These are phyloP conservation scores for Melanotaenia boesemani DNA, from an alignment of 2,797 vertebrate species.

Conservation along the genomic window DNA sequence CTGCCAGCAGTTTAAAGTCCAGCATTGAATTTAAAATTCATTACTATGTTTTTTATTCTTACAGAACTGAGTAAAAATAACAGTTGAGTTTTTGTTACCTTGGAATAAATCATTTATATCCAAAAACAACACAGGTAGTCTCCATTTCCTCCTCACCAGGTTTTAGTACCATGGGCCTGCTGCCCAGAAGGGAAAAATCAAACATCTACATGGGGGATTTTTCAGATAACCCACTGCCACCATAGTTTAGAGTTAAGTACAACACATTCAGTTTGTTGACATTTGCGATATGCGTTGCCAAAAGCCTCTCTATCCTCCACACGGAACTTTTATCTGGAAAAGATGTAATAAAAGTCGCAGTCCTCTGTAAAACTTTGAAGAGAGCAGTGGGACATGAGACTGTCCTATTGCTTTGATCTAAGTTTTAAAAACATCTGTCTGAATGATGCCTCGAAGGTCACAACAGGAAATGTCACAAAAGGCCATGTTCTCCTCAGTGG, in stretches of 20 bases:
- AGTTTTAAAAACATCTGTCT: not conserved
- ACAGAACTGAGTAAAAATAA: too few relatives aligned
- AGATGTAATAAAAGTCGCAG: not conserved
- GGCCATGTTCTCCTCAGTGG: not conserved
- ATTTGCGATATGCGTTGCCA: not conserved
- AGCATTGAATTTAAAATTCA: too few relatives aligned
- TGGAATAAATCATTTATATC: too few relatives aligned
- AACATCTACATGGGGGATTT: not conserved
- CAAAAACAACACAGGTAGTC: too few relatives aligned
- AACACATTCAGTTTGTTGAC: not conserved
- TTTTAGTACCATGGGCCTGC: too few relatives aligned
- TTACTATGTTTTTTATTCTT: too few relatives aligned
- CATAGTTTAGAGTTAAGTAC: not conserved
- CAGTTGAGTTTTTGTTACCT: too few relatives aligned
- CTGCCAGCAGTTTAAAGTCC: too few relatives aligned
- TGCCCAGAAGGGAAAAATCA: not conserved
- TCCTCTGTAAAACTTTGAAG: not conserved
- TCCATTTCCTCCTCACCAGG: too few relatives aligned
- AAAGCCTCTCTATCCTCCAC: not conserved
- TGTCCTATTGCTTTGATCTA: constrained; percentile 9
- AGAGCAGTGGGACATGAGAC: not conserved
- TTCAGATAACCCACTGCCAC: not conserved
- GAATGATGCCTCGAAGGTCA: constrained; percentile 14
- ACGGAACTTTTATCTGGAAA: not conserved
- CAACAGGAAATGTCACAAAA: constrained; percentile 20